Evolutionary conservation across 1,140 invertebrate genomes (phyloP).

Genomic region (Octopus sinensis): DNA sequence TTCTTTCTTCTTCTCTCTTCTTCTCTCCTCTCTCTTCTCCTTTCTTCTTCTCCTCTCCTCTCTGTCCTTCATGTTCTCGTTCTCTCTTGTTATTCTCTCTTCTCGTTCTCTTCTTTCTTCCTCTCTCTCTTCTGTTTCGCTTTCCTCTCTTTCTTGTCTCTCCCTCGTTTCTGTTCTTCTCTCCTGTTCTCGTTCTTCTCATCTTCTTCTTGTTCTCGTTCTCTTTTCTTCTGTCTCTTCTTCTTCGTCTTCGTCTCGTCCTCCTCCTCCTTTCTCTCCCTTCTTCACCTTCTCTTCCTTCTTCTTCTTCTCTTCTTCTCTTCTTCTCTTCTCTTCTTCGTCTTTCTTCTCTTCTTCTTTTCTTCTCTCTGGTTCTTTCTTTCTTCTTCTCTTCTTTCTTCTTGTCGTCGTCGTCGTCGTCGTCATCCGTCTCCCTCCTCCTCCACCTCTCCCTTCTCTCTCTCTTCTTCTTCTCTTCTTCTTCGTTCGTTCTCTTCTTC

Average conservation of each 20-base stretch:
- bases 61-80: not conserved
- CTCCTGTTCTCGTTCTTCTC: not conserved
- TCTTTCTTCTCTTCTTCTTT: not conserved
- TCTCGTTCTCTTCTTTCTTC: not conserved
- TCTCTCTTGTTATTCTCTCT: not conserved
- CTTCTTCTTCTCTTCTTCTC: not conserved
- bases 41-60: not conserved
- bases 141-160: no score
- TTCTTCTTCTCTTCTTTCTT: not conserved
- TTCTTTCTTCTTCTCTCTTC: no score
- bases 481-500: not conserved
- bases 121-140: no score
- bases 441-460: no score
- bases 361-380: not conserved
- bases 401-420: not conserved
- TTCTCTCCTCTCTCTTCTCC: not conserved
- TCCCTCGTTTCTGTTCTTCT: not conserved
- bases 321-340: not conserved
- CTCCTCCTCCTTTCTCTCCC: no score
- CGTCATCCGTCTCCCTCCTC: not conserved
- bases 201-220: not conserved
- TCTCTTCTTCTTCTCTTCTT: conserved; percentile 3
- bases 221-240: not conserved
- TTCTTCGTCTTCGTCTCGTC: not conserved
- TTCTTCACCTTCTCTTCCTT: not conserved